Percentiles rank a stretch among this genome's conserved stretches.
Conservation (phyloP, 2,113 vertebrate genomes). For the Chiloscyllium plagiosum region DNA sequence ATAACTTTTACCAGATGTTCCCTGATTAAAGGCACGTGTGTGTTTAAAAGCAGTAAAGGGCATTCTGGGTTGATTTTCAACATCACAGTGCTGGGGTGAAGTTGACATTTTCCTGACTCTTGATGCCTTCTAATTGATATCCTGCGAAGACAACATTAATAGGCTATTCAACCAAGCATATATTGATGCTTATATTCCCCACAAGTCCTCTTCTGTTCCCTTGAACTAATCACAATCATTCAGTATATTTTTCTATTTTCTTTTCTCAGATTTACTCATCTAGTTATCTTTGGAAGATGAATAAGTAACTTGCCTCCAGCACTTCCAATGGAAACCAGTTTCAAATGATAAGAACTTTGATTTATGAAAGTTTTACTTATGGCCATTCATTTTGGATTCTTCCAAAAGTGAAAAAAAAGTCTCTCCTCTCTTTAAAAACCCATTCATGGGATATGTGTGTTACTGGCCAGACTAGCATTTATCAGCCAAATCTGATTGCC, state of each 20-base stretch:
- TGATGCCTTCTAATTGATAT: background rate
- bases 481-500: background rate
- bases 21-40: conserved; percentile 31
- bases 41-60: conserved; percentile 7
- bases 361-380: background rate
- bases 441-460: background rate
- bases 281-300: background rate
- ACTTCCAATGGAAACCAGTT: background rate
- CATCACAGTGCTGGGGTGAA: background rate
- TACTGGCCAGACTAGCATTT: background rate
- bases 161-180: background rate
- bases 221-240: background rate
- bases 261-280: background rate
- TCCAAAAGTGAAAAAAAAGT: background rate
- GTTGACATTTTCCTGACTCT: background rate
- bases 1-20: conserved; percentile 26
- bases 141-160: background rate
- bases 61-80: background rate
- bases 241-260: background rate
- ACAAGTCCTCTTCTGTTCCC: background rate
- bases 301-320: background rate
- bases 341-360: background rate
- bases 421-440: background rate
- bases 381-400: background rate
- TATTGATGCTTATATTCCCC: background rate